Base-by-base conservation (phyloP, 92 coral and sea anemone genomes). In the Blastomussa wellsi region DNA sequence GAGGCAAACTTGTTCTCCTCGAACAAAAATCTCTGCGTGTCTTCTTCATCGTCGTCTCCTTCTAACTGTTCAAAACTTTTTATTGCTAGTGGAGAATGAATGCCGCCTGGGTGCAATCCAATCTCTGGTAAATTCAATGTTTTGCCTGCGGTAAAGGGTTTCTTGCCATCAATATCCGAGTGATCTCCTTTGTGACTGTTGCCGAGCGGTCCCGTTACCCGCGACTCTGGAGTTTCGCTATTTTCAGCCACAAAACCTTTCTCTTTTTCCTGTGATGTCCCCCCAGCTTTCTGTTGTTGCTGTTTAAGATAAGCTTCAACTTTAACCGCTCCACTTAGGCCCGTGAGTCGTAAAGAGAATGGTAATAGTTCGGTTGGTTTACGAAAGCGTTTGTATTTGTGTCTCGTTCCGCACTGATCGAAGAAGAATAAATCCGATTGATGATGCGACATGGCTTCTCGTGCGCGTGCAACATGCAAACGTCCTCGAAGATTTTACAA, bases 1-100 rank as follows among this genome's bases (percentile, higher is more conserved):
- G 98, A 98, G 4, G 98, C 98, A 72, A 96, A 96, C 79, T 96
- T 96, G 73, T 96, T 96, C 68, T 96, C 98, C 79, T 96, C 98
- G 87, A 96, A 96, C 57, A 96, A 86, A 87, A 96, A 96, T 51
- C 98, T 65, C 77, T 96, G 98, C 12, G 98, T 96, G 77, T 96
- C 98, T 80, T 96, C 98, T 22, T 96, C 98, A 35, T 96, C 98
- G 62, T 96, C 98, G 74, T 92, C 95, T 22, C 94, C 94, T 81
- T 94, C 95, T 14, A 94, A 31, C 53, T 92, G 97, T 47, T 94
- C 97, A 52, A 89, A 79, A 79, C 93, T 94, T 77, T 88, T 87
- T 51, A 94, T 86, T 9, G 88, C 95, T 33, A 84, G 87, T 11
- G 90, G 85, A 13, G 87, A 80, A 17, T 86, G 81, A 66, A 94